A percentile compares a stretch with the other conserved stretches of the same genome.
phyloP scores from a whole-genome alignment of 2,888 invertebrate species.

The Leptopilina myrica region DNA sequence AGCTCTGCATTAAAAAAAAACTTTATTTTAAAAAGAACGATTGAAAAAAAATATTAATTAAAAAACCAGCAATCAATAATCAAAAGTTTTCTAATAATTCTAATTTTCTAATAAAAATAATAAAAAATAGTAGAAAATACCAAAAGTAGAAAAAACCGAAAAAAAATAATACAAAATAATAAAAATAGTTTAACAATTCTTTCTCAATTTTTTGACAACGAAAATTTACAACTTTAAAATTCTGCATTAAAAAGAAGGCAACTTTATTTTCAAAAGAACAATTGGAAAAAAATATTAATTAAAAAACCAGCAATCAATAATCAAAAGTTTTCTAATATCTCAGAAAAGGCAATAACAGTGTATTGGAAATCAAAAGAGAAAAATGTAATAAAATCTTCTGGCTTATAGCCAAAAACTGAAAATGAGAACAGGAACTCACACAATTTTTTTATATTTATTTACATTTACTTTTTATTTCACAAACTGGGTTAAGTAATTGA shows the following conservation, averaged over 20 bases:
- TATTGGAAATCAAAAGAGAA: constrained; percentile 8
- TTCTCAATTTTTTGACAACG: no score
- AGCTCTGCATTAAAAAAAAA: no score
- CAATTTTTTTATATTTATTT: constrained; percentile 11
- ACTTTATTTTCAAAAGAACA: not conserved
- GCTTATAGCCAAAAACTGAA: constrained; percentile 3
- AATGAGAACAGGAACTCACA: constrained; percentile 14
- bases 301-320: not conserved
- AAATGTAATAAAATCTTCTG: not conserved
- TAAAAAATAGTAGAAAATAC: no score
- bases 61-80: no score
- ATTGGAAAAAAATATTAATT: not conserved
- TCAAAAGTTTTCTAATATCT: constrained; percentile 11
- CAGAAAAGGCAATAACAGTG: not conserved
- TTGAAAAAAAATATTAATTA: no score
- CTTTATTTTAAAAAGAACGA: no score
- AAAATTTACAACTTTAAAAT: no score
- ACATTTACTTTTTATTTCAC: not conserved
- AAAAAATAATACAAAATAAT: no score
- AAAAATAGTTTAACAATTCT: no score
- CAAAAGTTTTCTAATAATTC: no score
- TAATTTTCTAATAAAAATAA: no score
- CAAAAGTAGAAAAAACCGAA: no score
- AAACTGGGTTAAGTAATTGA: constrained; percentile 13
- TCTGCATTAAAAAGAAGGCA: not conserved